Conservation (phyloP, 2,888 invertebrate genomes). For the Himalopsyche anomala region DNA sequence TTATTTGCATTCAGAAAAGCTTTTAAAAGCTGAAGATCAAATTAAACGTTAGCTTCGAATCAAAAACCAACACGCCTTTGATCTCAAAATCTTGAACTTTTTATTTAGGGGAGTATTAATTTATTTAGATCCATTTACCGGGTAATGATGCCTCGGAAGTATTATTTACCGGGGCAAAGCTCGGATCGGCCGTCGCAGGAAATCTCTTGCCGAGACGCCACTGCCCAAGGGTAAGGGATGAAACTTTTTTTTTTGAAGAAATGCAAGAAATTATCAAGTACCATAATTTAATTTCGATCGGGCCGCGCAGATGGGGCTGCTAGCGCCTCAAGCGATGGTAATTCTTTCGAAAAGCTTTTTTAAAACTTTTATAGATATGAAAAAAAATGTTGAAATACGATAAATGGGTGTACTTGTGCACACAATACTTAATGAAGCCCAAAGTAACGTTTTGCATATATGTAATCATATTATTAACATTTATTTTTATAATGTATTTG, state of each 20-base stretch:
- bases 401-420: too few species aligned
- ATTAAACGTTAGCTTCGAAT: constrained; percentile 47
- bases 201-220: constrained; percentile 37
- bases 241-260: constrained; percentile 55
- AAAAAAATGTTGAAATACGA: not conserved
- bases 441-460: too few species aligned
- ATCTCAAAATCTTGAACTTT: constrained; percentile 37
- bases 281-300: constrained; percentile 63
- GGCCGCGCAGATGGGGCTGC: constrained; percentile 17
- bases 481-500: too few species aligned
- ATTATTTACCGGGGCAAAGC: constrained; percentile 38
- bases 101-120: not conserved
- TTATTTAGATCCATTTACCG: constrained; percentile 40
- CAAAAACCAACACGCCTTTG: constrained; percentile 38
- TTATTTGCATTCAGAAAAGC: constrained; percentile 41
- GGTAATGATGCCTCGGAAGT: constrained; percentile 39
- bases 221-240: constrained; percentile 47
- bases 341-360: constrained; percentile 52
- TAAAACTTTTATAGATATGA: constrained; percentile 44
- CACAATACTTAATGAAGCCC: too few species aligned
- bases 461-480: too few species aligned
- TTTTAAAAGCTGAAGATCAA: constrained; percentile 49
- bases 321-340: constrained; percentile 48
- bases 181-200: constrained; percentile 47
- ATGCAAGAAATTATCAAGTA: constrained; percentile 63